Evolutionary conservation across 2,888 invertebrate species (phyloP).

Genomic region (Eilema griseolum): DNA sequence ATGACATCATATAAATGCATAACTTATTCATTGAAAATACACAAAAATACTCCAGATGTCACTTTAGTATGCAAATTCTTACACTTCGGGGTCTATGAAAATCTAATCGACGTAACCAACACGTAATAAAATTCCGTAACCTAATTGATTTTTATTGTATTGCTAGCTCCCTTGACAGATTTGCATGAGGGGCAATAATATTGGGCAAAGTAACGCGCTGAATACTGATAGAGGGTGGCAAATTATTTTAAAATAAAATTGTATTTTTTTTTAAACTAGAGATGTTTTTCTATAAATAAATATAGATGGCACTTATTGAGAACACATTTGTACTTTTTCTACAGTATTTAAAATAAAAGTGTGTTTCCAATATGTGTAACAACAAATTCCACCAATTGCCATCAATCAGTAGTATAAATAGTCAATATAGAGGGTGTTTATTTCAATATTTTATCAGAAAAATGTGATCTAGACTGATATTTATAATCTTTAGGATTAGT

Average conservation of each 20-base stretch:
- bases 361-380: no score
- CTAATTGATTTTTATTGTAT: conserved; percentile 49
- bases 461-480: no score
- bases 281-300: neutral
- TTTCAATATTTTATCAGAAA: no score
- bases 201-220: conserved; percentile 29
- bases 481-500: no score
- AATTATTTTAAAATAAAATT: conserved; percentile 26
- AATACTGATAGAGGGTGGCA: conserved; percentile 40
- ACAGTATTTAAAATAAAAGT: no score
- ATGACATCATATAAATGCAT: neutral
- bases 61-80: conserved; percentile 40
- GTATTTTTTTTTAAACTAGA: neutral
- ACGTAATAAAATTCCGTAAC: conserved; percentile 39
- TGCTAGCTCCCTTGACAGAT: conserved; percentile 36
- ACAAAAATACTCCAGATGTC: neutral
- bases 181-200: conserved; percentile 40
- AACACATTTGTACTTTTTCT: no score
- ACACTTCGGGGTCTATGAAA: conserved; percentile 34
- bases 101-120: conserved; percentile 45
- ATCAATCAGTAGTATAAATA: no score
- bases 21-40: neutral
- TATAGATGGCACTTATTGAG: no score
- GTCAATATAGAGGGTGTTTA: no score
- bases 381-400: no score